phyloP scores from a whole-genome alignment of 2,113 vertebrate species.

The Gambusia affinis region DNA sequence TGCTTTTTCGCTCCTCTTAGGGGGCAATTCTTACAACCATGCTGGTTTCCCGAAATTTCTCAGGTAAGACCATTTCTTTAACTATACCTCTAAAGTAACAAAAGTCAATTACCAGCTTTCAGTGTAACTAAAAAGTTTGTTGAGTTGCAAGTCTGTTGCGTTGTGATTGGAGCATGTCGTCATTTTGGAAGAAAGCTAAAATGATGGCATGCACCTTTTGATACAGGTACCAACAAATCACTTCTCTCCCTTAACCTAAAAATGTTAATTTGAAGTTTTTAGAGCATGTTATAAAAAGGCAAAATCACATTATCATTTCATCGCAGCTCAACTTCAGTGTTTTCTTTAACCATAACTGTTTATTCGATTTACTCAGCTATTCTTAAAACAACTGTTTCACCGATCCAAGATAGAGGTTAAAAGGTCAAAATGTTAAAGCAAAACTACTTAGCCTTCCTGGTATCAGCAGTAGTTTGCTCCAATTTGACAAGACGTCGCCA shows the following conservation, averaged over 20 bases:
- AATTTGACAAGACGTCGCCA: neutral
- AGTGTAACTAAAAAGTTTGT: neutral
- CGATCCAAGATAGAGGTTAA: neutral
- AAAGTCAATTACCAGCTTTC: neutral
- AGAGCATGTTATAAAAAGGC: slow-evolving; percentile 24
- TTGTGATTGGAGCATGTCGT: slow-evolving; percentile 13
- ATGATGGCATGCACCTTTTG: slow-evolving; percentile 8
- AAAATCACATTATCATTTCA: slow-evolving; percentile 41
- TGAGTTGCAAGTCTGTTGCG: accelerated
- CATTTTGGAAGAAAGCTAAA: slow-evolving; percentile 3
- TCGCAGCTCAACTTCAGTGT: slow-evolving; percentile 51
- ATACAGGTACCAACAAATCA: neutral
- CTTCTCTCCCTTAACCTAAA: neutral
- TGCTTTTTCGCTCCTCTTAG: slow-evolving; percentile 64
- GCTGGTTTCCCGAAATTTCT: slow-evolving; percentile 96
- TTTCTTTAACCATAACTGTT: slow-evolving; percentile 5
- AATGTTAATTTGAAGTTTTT: slow-evolving; percentile 1
- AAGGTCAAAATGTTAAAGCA: no score
- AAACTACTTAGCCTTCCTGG: neutral
- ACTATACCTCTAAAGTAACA: neutral
- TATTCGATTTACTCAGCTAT: neutral
- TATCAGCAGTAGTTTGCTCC: neutral
- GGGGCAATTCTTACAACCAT: slow-evolving; percentile 96
- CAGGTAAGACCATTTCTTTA: slow-evolving; percentile 82
- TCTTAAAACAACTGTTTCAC: neutral